Evolutionary conservation across 2,113 vertebrate species (phyloP).

Genomic region (Scopus umbretta): DNA sequence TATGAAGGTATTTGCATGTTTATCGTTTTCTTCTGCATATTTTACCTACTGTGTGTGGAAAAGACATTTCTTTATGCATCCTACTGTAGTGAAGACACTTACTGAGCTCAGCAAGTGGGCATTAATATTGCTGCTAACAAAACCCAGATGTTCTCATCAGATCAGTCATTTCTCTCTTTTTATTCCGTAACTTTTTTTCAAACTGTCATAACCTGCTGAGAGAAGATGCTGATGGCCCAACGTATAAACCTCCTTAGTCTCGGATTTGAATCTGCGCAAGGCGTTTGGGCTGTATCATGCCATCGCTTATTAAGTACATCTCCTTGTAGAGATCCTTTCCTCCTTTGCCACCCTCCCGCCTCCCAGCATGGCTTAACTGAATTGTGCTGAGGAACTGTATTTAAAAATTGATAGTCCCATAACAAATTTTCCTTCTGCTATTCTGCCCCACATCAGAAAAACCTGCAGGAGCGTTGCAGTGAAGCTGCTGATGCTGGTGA

Average conservation of each 20-base stretch:
- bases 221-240: conserved; percentile 18
- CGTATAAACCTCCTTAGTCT: background rate
- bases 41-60: background rate
- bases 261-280: background rate
- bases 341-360: background rate
- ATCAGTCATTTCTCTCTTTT: conserved; percentile 51
- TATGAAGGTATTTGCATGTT: background rate
- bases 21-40: background rate
- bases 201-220: conserved; percentile 31
- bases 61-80: background rate
- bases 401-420: conserved; percentile 11
- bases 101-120: background rate
- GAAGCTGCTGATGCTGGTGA: background rate
- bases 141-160: conserved; percentile 55
- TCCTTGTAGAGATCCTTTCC: background rate
- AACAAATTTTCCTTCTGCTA: background rate
- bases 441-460: background rate
- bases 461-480: background rate
- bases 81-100: background rate
- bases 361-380: background rate
- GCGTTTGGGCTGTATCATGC: background rate
- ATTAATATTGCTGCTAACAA: conserved; percentile 41
- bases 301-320: background rate
- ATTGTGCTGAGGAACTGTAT: background rate
- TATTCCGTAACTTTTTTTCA: conserved; percentile 48